Percentiles rank a stretch among this genome's conserved stretches.
These are phyloP conservation scores for Hirtodrosophila duncani DNA, from an alignment of 2,888 invertebrate species.

Conservation along the genomic window DNA sequence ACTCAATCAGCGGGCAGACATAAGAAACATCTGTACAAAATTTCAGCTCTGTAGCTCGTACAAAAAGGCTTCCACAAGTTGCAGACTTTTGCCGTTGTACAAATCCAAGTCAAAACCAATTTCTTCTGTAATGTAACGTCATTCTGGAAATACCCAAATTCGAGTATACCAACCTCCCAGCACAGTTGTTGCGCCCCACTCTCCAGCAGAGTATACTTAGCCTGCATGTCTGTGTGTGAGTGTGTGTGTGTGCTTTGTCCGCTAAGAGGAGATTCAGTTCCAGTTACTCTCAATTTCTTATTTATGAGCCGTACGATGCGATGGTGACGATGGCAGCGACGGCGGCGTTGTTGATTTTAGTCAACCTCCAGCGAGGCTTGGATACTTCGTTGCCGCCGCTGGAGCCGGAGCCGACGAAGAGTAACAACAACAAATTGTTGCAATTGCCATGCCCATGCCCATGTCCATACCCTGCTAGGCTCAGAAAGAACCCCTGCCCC, in stretches of 20 bases:
- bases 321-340: background rate
- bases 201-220: slow-evolving; percentile 1
- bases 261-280: slow-evolving; percentile 29
- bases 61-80: too few relatives aligned
- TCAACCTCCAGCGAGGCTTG: background rate
- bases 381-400: background rate
- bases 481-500: too few relatives aligned
- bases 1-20: too few relatives aligned
- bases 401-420: background rate
- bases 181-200: too few relatives aligned
- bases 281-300: slow-evolving; percentile 45
- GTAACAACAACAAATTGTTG: slow-evolving; percentile 49
- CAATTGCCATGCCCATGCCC: slow-evolving; percentile 44
- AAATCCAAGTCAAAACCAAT: too few relatives aligned
- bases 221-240: background rate
- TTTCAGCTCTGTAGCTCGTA: too few relatives aligned
- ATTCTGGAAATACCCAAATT: too few relatives aligned
- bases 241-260: background rate
- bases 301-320: slow-evolving; percentile 30
- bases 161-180: too few relatives aligned
- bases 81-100: too few relatives aligned
- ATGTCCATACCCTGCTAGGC: slow-evolving; percentile 2
- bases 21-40: too few relatives aligned
- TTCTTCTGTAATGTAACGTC: too few relatives aligned
- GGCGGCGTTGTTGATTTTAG: background rate